Percentiles rank a stretch among this genome's conserved stretches.
These are phyloP conservation scores for Heliothis peltigera DNA, from an alignment of 2,888 invertebrate species.

Conservation along the genomic window DNA sequence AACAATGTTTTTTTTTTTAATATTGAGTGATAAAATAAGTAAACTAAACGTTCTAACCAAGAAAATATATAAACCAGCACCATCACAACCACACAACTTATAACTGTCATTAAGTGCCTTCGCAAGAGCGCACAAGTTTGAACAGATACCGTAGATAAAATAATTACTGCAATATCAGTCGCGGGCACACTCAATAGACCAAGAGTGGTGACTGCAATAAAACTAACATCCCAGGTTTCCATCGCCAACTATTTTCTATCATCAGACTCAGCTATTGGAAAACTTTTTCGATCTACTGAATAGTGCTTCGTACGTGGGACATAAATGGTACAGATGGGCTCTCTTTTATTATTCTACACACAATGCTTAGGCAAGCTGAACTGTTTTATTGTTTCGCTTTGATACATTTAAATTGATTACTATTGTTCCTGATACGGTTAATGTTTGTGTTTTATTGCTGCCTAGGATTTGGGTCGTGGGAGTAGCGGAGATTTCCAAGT, in stretches of 20 bases:
- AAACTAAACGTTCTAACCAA: slow-evolving; percentile 6
- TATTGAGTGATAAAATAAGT: background rate
- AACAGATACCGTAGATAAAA: slow-evolving; percentile 45
- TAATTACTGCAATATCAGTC: slow-evolving; percentile 60
- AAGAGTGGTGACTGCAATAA: slow-evolving; percentile 75
- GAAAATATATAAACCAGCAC: slow-evolving; percentile 15
- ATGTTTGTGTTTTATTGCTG: slow-evolving; percentile 61
- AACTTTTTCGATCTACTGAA: slow-evolving; percentile 87
- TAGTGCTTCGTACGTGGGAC: slow-evolving; percentile 83
- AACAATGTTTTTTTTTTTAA: background rate
- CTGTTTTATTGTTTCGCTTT: slow-evolving; percentile 75
- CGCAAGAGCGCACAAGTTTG: slow-evolving; percentile 25
- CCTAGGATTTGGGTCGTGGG: slow-evolving; percentile 40
- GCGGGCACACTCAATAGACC: slow-evolving; percentile 45
- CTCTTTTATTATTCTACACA: slow-evolving; percentile 81
- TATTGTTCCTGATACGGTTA: slow-evolving; percentile 63
- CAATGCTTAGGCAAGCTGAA: slow-evolving; percentile 76
- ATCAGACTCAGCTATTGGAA: slow-evolving; percentile 86
- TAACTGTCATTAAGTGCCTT: slow-evolving; percentile 37
- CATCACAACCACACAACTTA: slow-evolving; percentile 11
- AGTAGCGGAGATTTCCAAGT: slow-evolving; percentile 30
- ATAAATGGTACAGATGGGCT: slow-evolving; percentile 81
- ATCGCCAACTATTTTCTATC: slow-evolving; percentile 83
- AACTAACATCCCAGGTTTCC: slow-evolving; percentile 76
- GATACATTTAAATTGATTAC: slow-evolving; percentile 70